Evolutionary conservation across 2,113 vertebrate species (phyloP).

Genomic region (Bos javanicus): DNA sequence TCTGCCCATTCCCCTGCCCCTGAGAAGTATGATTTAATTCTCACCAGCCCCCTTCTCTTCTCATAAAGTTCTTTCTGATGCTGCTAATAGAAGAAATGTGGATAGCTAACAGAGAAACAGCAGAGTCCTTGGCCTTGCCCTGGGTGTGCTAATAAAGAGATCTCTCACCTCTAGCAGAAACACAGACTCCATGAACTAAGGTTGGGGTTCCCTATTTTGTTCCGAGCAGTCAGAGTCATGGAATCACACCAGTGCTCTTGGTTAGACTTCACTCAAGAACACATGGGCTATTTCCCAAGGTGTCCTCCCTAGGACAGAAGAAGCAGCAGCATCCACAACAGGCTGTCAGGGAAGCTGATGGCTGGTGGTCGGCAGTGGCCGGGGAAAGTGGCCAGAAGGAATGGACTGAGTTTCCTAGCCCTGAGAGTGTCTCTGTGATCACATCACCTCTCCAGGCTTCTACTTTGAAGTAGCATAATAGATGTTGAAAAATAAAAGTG

Average conservation of each 20-base stretch:
- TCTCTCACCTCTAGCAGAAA: fast-evolving
- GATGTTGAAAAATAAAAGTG: neutral
- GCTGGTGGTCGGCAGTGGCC: too few species aligned
- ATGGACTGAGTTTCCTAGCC: neutral
- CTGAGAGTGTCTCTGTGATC: neutral
- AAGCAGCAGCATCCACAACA: neutral
- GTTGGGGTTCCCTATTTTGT: neutral
- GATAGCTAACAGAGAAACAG: neutral
- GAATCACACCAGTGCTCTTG: neutral
- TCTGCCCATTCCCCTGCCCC: neutral
- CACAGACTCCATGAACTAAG: neutral
- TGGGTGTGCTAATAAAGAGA: neutral
- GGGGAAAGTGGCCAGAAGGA: neutral
- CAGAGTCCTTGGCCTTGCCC: neutral
- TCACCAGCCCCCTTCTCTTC: neutral
- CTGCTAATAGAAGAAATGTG: neutral
- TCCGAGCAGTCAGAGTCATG: neutral
- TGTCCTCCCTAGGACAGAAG: neutral
- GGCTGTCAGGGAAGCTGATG: neutral
- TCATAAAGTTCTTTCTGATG: neutral
- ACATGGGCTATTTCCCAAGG: neutral
- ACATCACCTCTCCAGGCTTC: neutral
- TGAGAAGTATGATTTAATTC: neutral
- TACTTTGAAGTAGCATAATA: neutral
- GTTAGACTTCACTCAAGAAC: neutral